Conservation (phyloP, 2,113 vertebrate species). For the Nestor notabilis region DNA sequence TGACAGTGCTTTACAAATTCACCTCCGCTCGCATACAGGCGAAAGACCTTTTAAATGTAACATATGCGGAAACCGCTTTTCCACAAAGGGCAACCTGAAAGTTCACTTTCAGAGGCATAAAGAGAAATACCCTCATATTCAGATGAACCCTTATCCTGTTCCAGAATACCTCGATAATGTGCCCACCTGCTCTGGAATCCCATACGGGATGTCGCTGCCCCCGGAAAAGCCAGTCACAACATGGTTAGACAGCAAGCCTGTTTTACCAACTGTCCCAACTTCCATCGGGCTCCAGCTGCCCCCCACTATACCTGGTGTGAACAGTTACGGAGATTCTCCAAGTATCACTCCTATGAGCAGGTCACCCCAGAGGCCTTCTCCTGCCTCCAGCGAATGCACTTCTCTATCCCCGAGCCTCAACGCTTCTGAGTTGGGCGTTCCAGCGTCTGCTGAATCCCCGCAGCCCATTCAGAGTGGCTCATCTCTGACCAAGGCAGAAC, state of each 20-base stretch:
- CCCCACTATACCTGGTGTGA: conserved; percentile 83
- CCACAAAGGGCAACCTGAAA: conserved; percentile 98
- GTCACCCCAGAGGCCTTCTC: conserved; percentile 94
- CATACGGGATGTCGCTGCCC: conserved; percentile 97
- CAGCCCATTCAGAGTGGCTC: conserved; percentile 78
- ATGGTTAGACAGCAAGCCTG: conserved; percentile 97
- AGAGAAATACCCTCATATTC: conserved; percentile 99
- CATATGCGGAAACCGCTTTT: conserved; percentile 98
- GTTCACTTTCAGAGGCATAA: conserved; percentile 99
- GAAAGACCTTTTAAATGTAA: conserved; percentile 99
- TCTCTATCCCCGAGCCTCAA: conserved; percentile 92
- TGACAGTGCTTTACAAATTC: conserved; percentile 97
- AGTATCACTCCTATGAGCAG: conserved; percentile 90
- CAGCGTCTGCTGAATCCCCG: conserved; percentile 81
- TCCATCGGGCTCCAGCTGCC: conserved; percentile 92
- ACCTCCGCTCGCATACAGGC: conserved; percentile 96
- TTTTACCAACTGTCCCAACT: conserved; percentile 86
- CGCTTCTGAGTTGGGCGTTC: conserved; percentile 77
- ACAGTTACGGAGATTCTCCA: conserved; percentile 87
- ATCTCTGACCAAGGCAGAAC: conserved; percentile 85
- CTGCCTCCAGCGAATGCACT: conserved; percentile 93
- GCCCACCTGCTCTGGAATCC: conserved; percentile 97
- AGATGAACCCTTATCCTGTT: conserved; percentile 99
- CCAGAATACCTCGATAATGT: conserved; percentile 99
- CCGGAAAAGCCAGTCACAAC: conserved; percentile 97